These are phyloP conservation scores for Metridium senile DNA, from an alignment of 92 coral and sea anemone species.

Conservation along the genomic window DNA sequence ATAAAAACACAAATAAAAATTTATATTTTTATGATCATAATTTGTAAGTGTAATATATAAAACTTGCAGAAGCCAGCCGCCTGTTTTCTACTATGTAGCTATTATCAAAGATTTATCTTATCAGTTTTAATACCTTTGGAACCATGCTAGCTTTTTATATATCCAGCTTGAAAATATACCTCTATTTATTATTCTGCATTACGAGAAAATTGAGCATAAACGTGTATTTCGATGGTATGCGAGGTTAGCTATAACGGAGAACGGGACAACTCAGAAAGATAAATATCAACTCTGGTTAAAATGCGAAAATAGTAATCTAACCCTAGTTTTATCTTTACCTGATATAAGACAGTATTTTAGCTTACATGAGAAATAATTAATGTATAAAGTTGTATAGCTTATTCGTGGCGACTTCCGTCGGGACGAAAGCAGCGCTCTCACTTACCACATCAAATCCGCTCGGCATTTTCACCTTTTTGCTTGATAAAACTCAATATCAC, in stretches of 20 bases:
- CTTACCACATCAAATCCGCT: slow-evolving; percentile 34
- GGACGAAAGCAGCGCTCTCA: not conserved
- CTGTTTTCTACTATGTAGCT: too few species aligned
- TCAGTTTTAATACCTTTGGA: too few species aligned
- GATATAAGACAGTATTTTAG: slow-evolving; percentile 5
- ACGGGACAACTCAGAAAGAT: too few species aligned
- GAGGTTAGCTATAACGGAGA: too few species aligned
- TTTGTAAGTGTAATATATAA: not conserved
- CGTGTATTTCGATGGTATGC: too few species aligned
- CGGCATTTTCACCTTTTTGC: slow-evolving; percentile 16
- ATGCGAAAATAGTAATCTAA: not conserved
- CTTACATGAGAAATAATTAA: slow-evolving; percentile 19
- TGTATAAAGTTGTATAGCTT: slow-evolving; percentile 3
- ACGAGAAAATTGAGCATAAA: too few species aligned
- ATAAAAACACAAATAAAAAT: not conserved
- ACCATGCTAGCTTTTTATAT: too few species aligned
- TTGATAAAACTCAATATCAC: not conserved
- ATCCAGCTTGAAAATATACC: too few species aligned
- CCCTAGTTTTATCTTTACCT: not conserved
- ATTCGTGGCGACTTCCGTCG: slow-evolving; percentile 20
- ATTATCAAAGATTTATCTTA: too few species aligned
- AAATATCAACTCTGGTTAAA: not conserved
- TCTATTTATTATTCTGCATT: too few species aligned
- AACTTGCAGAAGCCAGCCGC: not conserved
- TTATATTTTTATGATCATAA: not conserved